These are phyloP conservation scores for Muscicapa adusta DNA, from an alignment of 2,113 vertebrate species.

Conservation along the genomic window DNA sequence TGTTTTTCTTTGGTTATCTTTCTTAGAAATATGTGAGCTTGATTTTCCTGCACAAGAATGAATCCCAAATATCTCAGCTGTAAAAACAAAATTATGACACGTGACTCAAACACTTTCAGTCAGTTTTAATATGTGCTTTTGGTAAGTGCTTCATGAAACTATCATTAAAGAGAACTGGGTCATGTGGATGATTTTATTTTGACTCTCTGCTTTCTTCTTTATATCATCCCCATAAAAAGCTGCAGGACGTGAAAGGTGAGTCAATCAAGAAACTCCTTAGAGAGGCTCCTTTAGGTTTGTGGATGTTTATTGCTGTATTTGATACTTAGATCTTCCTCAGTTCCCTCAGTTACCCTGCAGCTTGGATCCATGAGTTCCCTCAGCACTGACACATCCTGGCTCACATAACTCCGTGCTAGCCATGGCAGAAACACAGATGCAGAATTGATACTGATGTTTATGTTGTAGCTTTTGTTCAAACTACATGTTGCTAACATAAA, in stretches of 20 bases:
- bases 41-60: background rate
- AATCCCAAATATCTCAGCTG: background rate
- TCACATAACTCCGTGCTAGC: rapidly evolving
- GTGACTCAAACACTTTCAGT: background rate
- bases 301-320: background rate
- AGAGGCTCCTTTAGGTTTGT: background rate
- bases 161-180: background rate
- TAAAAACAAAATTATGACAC: background rate
- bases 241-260: background rate
- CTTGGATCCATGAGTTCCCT: background rate
- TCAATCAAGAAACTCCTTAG: background rate
- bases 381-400: background rate
- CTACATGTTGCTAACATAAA: background rate
- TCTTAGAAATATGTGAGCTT: background rate
- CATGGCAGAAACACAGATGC: background rate
- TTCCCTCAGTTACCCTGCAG: background rate
- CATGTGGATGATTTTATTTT: background rate
- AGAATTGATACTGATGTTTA: background rate
- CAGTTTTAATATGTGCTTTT: background rate
- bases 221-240: background rate
- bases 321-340: background rate
- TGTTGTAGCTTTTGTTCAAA: background rate
- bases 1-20: background rate
- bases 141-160: background rate
- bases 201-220: background rate